Percentiles rank a stretch among this genome's conserved stretches.
phyloP scores from a whole-genome alignment of 2,797 vertebrate species.

The Cynodonichthys magdalenae region DNA sequence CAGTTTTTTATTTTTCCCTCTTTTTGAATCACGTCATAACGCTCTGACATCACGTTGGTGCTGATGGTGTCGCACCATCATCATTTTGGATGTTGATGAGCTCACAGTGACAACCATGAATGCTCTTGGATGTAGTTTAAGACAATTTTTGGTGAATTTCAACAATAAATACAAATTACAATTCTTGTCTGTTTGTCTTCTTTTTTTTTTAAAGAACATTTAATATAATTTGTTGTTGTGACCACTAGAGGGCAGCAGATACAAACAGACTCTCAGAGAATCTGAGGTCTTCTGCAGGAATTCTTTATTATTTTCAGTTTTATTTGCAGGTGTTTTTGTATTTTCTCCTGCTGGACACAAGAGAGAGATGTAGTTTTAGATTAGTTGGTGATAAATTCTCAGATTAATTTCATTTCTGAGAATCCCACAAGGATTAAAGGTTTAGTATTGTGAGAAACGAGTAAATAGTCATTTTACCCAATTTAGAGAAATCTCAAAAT shows the following conservation, averaged over 20 bases:
- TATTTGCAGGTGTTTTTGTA: too few relatives aligned
- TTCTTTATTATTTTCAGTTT: too few relatives aligned
- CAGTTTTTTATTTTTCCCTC: conserved; percentile 29
- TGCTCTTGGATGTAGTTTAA: conserved; percentile 76
- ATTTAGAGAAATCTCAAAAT: too few relatives aligned
- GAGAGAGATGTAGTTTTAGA: too few relatives aligned
- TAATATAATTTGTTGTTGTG: not conserved
- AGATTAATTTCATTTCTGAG: too few relatives aligned
- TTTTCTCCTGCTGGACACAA: too few relatives aligned
- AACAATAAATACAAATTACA: conserved; percentile 74
- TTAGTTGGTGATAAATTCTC: too few relatives aligned
- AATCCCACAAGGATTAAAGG: too few relatives aligned
- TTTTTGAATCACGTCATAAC: conserved; percentile 55
- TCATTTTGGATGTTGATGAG: conserved; percentile 44
- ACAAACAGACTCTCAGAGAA: too few relatives aligned
- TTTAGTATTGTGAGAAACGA: too few relatives aligned
- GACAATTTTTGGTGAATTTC: conserved; percentile 73
- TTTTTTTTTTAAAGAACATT: not conserved
- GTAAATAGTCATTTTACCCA: too few relatives aligned
- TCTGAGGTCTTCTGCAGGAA: too few relatives aligned
- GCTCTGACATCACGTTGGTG: conserved; percentile 46
- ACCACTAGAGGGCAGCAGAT: conserved; percentile 60
- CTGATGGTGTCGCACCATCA: conserved; percentile 64
- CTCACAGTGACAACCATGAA: conserved; percentile 59
- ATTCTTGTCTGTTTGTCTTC: conserved; percentile 10